Base-by-base conservation (phyloP, 2,113 vertebrate species). In the Oostethus manadensis region DNA sequence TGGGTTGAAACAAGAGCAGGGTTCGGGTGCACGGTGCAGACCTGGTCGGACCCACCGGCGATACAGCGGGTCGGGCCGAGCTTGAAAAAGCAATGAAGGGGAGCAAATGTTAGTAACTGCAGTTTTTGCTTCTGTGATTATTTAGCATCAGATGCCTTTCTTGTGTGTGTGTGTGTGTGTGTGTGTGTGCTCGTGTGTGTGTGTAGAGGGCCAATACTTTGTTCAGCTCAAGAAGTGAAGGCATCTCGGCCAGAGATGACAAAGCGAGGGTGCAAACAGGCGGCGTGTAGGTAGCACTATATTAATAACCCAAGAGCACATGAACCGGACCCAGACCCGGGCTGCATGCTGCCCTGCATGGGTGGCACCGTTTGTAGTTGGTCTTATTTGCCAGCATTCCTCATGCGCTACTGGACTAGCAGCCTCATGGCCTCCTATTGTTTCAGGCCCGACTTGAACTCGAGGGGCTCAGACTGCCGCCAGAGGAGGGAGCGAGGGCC, bases 381-480 rank as follows among this genome's bases (percentile, higher is more conserved):
- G 6, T 42, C 38, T 42, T 93, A 91, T 94, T 93, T 93, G 89
- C 88, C 89, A 87, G 93, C 93, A 93, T 92, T 93, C 90, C 88
- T 87, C 87, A 91, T 88, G 51, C 51, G 29, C 51, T 42, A 54
- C 90, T 79, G 76, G 86, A 90, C 76, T 83, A 84, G 86, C 86
- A 88, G 86, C 89, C 88, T 87, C 83, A 86, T 87, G 88, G 91
- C 89, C 87, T 91, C 81, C 90, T 87, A 89, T 93, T 92, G 91
- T 92, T 83, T 87, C 81, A 81, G 85, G 87, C 86, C 87, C 87
- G 76, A 20, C 60, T 58, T 47, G 74, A 72, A 83, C 72, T 50
- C 65, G 50, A 65, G 70, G 56, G 46, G 61, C 48, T 53, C 50
- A 65, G 55, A 49, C 63, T 22, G 61, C 42, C 61, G 63, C 46